Base-by-base conservation (phyloP, 2,797 vertebrate species). In the Notoglanidium macrostoma region DNA sequence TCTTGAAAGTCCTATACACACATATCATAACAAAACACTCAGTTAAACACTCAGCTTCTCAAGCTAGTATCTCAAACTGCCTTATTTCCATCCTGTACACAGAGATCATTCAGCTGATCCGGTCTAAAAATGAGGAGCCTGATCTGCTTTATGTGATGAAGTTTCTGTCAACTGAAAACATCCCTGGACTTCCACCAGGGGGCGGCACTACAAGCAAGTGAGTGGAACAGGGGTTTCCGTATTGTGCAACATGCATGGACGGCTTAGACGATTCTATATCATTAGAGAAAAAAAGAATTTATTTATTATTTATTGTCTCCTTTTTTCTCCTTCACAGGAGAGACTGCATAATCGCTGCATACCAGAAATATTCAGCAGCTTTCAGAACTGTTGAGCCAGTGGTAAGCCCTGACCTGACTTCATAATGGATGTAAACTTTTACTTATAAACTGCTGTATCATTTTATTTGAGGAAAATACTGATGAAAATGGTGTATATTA, bases 201-300 rank as follows among this genome's bases (percentile, higher is more conserved):
- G 96, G 96, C 23, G 97, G 96, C 35, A 92, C 97, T 89, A 94
- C 95, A 84, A 96, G 96, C 96, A 94, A 95, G 94, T 97, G 86
- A 95, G 96, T 73, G 35, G 1, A 23, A 65, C 59, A 46, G 29
- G n/a, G 15, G 68, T 29, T 26, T 70, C 1, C 11, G n/a, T 26
- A 5, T 35, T n/a, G 49, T 32, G 2, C 6, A 55, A 6, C 19
- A 32, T 65, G 63, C 63, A 68, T 4, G 11, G 63, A 54, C 61
- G 67, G 8, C 4, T 67, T 21, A 67, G 46, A 35, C 32, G 1
- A 32, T 11, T 35, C 8, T 12, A 7, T 44, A 54, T 72, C 32
- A 76, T 21, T 32, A 29, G 3, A 10, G 1, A 6, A 35, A 57
- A 40, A 68, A 26, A 55, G 3, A 40, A 44, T 35, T 4, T 0